Evolutionary conservation across 1,140 invertebrate species (phyloP).

Genomic region (Microplitis mediator): DNA sequence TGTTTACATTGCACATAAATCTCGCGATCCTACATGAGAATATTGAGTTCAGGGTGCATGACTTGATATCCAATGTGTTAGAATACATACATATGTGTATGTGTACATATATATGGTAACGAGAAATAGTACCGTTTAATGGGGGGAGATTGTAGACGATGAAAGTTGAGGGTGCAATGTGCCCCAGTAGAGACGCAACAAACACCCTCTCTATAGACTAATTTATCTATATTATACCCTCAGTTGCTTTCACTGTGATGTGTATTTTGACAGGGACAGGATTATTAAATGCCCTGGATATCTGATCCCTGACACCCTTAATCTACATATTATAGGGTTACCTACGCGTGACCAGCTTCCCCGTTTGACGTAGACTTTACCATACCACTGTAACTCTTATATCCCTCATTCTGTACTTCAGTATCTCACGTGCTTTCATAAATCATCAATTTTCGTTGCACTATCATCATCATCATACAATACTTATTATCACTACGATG

Average conservation of each 20-base stretch:
- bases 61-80: too few species aligned
- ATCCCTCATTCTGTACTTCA: not conserved
- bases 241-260: conserved; percentile 57
- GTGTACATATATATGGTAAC: conserved; percentile 5
- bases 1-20: too few species aligned
- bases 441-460: conserved; percentile 1
- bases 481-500: too few species aligned
- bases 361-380: conserved; percentile 1
- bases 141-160: not conserved
- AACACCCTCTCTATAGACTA: conserved; percentile 49
- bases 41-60: too few species aligned
- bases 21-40: too few species aligned
- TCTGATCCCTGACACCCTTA: conserved; percentile 61
- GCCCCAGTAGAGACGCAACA: not conserved
- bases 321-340: conserved; percentile 63
- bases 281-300: conserved; percentile 63
- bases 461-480: not conserved
- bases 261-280: conserved; percentile 64
- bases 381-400: not conserved
- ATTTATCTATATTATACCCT: conserved; percentile 64
- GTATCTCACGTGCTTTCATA: not conserved
- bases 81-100: conserved; percentile 5
- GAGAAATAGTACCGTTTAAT: not conserved
- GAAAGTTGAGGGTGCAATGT: not conserved
- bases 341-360: conserved; percentile 52